Evolutionary conservation across 1,140 invertebrate species (phyloP).

Genomic region (Philopotamus ludificatus): DNA sequence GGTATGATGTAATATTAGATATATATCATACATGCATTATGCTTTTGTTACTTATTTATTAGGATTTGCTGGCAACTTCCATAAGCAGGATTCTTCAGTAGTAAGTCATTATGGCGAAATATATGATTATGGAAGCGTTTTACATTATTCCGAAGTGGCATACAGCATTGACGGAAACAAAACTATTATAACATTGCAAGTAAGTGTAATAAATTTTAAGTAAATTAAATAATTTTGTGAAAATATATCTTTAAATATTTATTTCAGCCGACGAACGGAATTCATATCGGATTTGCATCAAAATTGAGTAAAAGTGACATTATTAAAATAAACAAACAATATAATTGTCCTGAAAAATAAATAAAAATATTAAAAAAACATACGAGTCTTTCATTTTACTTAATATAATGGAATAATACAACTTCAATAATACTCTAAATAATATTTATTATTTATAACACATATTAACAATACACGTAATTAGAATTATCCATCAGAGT

Average conservation of each 20-base stretch:
- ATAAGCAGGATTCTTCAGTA: too few species aligned
- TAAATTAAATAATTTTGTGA: neutral
- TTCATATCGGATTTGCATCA: conserved; percentile 20
- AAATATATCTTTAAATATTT: neutral
- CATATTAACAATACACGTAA: too few species aligned
- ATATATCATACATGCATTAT: neutral
- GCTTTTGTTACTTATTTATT: too few species aligned
- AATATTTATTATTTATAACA: too few species aligned
- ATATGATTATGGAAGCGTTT: too few species aligned
- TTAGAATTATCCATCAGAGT: too few species aligned
- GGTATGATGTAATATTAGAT: conserved; percentile 41
- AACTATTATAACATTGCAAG: conserved; percentile 61
- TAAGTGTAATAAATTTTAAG: conserved; percentile 44
- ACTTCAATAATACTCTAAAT: too few species aligned
- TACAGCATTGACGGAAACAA: conserved; percentile 65
- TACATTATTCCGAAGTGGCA: conserved; percentile 69
- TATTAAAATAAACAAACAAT: conserved; percentile 27
- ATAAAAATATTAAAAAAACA: too few species aligned
- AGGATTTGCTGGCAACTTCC: too few species aligned
- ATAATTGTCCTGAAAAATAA: conserved; percentile 18
- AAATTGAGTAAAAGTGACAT: conserved; percentile 27
- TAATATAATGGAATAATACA: too few species aligned
- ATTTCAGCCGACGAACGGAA: conserved; percentile 17
- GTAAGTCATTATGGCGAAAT: too few species aligned
- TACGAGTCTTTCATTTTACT: too few species aligned